A percentile compares a stretch with the other conserved stretches of the same genome.
These are phyloP conservation scores for Botia almorhae DNA, from an alignment of 2,797 vertebrate genomes.

Conservation along the genomic window DNA sequence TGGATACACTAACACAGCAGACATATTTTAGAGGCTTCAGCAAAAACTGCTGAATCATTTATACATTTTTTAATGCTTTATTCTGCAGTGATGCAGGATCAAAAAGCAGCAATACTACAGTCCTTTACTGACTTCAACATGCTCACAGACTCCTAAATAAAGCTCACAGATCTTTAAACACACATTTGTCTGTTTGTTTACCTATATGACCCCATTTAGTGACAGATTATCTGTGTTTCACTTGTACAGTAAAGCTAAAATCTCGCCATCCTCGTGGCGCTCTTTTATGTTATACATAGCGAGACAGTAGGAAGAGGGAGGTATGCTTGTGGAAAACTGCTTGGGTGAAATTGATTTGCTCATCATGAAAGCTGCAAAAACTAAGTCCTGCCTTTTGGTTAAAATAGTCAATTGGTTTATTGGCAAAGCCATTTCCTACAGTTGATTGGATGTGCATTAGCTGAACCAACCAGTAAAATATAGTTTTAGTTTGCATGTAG, in stretches of 20 bases:
- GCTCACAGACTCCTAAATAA: slow-evolving; percentile 4
- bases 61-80: slow-evolving; percentile 13
- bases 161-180: background rate
- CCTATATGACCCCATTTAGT: background rate
- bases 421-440: too few species aligned
- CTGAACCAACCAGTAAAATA: too few species aligned
- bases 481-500: background rate
- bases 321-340: background rate
- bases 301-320: background rate
- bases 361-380: too few species aligned
- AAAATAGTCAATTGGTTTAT: too few species aligned
- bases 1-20: slow-evolving; percentile 3
- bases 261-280: background rate
- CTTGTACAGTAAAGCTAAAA: background rate
- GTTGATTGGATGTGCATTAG: too few species aligned
- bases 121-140: background rate
- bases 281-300: background rate
- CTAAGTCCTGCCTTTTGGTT: too few species aligned
- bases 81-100: slow-evolving; percentile 23
- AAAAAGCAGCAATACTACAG: slow-evolving; percentile 30
- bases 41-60: slow-evolving; percentile 34
- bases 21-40: background rate
- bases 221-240: slow-evolving; percentile 5
- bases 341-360: too few species aligned
- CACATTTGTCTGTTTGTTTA: background rate